These are phyloP conservation scores for Pycnomerus fuliginosus DNA, from an alignment of 2,888 invertebrate species.

Conservation along the genomic window DNA sequence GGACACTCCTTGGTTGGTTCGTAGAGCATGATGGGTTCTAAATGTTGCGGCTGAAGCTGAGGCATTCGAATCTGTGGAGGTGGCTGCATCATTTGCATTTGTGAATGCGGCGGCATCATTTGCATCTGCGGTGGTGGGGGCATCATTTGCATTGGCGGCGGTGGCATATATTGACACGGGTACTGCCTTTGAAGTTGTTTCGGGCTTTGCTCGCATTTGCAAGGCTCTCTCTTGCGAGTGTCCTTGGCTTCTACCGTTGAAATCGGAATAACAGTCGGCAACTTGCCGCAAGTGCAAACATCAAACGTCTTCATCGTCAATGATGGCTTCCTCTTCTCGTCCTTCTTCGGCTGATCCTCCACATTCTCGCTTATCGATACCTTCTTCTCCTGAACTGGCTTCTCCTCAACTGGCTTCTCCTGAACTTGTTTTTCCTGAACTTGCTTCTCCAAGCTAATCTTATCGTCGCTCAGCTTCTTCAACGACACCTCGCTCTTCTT, in stretches of 20 bases:
- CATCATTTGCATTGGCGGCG: neutral
- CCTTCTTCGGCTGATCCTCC: neutral
- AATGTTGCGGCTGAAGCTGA: neutral
- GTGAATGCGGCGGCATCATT: neutral
- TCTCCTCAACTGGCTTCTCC: constrained; percentile 1
- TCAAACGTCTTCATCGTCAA: constrained; percentile 6
- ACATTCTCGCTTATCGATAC: neutral
- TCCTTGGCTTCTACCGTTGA: neutral
- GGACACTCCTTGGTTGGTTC: neutral
- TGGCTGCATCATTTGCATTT: constrained; percentile 1
- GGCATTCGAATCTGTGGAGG: neutral
- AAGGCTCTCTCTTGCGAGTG: neutral
- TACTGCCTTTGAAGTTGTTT: neutral
- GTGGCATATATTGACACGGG: neutral
- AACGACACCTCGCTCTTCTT: constrained; percentile 7
- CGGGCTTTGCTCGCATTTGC: neutral
- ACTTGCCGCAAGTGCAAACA: constrained; percentile 12
- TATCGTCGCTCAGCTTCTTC: constrained; percentile 2
- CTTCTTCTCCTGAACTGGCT: constrained; percentile 1
- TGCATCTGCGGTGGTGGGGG: neutral
- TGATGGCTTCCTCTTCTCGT: constrained; percentile 1
- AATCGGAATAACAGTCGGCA: constrained; percentile 10
- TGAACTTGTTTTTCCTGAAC: neutral
- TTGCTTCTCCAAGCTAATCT: constrained; percentile 1
- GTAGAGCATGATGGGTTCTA: neutral